Percentiles rank a stretch among this genome's conserved stretches.
phyloP scores from a whole-genome alignment of 2,797 vertebrate genomes.

The Myotis myotis region DNA sequence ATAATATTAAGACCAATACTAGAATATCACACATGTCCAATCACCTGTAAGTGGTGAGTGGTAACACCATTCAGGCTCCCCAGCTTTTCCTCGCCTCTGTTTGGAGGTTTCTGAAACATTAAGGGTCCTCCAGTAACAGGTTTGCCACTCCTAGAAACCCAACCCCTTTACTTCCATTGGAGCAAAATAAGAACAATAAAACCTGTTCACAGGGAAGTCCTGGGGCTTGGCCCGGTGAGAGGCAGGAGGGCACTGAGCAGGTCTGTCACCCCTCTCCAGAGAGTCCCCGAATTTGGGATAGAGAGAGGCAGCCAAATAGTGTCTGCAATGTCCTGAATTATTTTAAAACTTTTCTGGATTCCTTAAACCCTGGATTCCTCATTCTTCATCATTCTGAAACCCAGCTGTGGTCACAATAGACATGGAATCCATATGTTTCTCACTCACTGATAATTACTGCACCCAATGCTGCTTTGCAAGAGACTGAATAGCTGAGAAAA shows the following conservation, averaged over 20 bases:
- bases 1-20: not conserved
- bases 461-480: slow-evolving; percentile 40
- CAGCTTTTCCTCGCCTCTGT: not conserved
- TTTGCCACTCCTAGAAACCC: slow-evolving; percentile 43
- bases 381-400: slow-evolving; percentile 58
- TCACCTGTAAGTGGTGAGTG: not conserved
- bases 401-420: slow-evolving; percentile 27
- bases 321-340: slow-evolving; percentile 24
- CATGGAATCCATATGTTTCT: slow-evolving; percentile 61
- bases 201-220: not conserved
- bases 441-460: slow-evolving; percentile 12
- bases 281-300: not conserved
- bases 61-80: not conserved
- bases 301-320: not conserved
- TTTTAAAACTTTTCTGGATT: slow-evolving; percentile 47
- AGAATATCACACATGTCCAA: not conserved
- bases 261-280: not conserved
- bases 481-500: slow-evolving; percentile 24
- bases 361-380: slow-evolving; percentile 14
- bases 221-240: not conserved
- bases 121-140: not conserved
- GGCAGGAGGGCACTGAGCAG: not conserved
- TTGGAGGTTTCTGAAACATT: slow-evolving; percentile 4
- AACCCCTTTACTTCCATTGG: slow-evolving; percentile 30
- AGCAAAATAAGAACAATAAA: slow-evolving; percentile 35